Evolutionary conservation across 35 echinoderm and acorn worm species (phyloP).

Genomic region (Apostichopus parvimensis): DNA sequence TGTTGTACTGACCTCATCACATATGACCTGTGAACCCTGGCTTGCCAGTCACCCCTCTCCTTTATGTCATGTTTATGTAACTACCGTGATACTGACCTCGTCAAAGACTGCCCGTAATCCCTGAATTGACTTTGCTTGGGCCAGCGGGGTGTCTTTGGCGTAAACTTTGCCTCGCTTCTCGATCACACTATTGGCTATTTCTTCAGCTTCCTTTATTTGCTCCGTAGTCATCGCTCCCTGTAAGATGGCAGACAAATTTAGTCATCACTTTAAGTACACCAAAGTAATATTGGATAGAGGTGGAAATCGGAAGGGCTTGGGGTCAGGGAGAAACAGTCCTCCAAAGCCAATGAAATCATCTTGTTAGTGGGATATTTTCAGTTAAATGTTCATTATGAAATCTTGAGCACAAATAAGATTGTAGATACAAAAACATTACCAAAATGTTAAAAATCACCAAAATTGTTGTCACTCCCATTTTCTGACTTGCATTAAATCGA

Average conservation of each 20-base stretch:
- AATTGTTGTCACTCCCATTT: too few species aligned
- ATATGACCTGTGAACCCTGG: constrained; percentile 77
- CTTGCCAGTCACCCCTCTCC: constrained; percentile 18
- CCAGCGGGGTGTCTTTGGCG: constrained; percentile 84
- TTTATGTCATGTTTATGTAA: neutral
- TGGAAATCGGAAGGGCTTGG: too few species aligned
- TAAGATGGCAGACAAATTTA: neutral
- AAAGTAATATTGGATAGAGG: too few species aligned
- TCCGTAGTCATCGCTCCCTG: constrained; percentile 96
- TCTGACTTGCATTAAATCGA: too few species aligned
- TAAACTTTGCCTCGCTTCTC: constrained; percentile 75
- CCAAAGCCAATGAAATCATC: too few species aligned
- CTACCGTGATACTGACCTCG: constrained; percentile 56
- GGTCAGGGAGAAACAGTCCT: too few species aligned
- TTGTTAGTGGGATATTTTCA: too few species aligned
- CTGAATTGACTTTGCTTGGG: constrained; percentile 89
- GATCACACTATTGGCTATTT: constrained; percentile 86
- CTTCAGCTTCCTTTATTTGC: constrained; percentile 80
- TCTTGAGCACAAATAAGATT: too few species aligned
- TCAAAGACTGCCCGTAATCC: constrained; percentile 95
- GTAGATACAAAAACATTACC: too few species aligned
- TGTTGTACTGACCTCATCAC: constrained; percentile 58
- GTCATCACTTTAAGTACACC: too few species aligned
- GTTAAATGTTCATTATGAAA: too few species aligned
- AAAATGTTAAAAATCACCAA: too few species aligned